Conservation (phyloP, 2,113 vertebrate genomes). For the Anseranas semipalmata region DNA sequence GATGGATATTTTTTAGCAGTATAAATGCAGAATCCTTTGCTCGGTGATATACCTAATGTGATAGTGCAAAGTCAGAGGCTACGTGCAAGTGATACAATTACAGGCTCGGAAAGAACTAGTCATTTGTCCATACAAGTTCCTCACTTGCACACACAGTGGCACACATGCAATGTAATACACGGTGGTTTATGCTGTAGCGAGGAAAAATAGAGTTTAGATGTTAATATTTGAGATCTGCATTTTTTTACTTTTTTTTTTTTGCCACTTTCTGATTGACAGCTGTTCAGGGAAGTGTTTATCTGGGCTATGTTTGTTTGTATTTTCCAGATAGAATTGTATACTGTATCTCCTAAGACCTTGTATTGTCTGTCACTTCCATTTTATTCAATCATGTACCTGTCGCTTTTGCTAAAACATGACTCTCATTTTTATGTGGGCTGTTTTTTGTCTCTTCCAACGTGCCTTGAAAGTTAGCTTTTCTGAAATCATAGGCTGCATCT, state of each 20-base stretch:
- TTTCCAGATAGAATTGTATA: neutral
- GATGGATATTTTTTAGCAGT: neutral
- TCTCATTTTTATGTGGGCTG: neutral
- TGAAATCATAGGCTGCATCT: constrained; percentile 28
- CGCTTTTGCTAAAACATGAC: neutral
- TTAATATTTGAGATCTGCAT: neutral
- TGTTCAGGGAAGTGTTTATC: constrained; percentile 17
- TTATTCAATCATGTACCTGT: constrained; percentile 58
- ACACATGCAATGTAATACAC: neutral
- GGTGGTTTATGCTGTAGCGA: neutral
- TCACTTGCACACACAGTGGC: neutral
- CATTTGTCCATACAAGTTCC: neutral
- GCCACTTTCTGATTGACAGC: constrained; percentile 27
- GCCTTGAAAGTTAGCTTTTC: constrained; percentile 22
- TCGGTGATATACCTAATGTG: neutral
- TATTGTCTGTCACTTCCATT: constrained; percentile 55
- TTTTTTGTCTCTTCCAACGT: neutral
- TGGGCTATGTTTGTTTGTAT: constrained; percentile 27
- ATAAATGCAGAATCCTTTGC: neutral
- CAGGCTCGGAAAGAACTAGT: neutral
- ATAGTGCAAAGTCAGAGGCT: neutral
- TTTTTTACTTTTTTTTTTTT: constrained; percentile 4
- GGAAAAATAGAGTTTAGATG: neutral
- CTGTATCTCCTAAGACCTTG: constrained; percentile 33
- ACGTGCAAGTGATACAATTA: neutral